A percentile compares a stretch with the other conserved stretches of the same genome.
phyloP scores from a whole-genome alignment of 2,113 vertebrate species.

The Raja brachyura region DNA sequence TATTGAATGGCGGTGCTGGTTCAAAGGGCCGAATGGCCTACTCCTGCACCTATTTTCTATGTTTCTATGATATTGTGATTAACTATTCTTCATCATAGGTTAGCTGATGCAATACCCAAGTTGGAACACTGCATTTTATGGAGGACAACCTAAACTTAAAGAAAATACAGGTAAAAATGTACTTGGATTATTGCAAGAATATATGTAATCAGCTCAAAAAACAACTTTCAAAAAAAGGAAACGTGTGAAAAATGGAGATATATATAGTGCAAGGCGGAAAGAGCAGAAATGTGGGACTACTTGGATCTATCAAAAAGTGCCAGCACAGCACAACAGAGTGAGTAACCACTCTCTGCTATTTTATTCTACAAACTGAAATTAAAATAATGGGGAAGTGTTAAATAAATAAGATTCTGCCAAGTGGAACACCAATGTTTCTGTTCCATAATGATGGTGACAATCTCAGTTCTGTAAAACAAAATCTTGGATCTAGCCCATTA shows the following conservation, averaged over 20 bases:
- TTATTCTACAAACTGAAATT: background rate
- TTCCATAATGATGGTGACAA: background rate
- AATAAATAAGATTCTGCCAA: background rate
- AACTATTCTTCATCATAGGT: background rate
- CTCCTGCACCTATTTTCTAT: too few species aligned
- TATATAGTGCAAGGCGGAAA: background rate
- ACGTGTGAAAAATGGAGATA: background rate
- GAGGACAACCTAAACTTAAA: background rate
- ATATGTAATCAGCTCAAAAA: background rate
- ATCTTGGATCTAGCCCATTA: background rate
- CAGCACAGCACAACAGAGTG: background rate
- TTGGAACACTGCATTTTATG: background rate
- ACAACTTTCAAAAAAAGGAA: background rate
- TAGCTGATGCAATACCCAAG: background rate
- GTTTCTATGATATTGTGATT: background rate
- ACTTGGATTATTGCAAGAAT: too few species aligned
- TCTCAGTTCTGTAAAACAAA: background rate
- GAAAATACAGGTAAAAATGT: background rate
- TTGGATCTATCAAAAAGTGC: background rate
- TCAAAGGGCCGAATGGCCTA: too few species aligned
- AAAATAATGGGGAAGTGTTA: background rate
- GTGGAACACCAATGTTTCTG: background rate
- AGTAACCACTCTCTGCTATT: background rate
- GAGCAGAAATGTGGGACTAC: background rate
- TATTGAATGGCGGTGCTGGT: too few species aligned